Percentiles rank a stretch among this genome's conserved stretches.
Conservation (phyloP, 2,797 vertebrate species). For the Heterohyrax brucei region DNA sequence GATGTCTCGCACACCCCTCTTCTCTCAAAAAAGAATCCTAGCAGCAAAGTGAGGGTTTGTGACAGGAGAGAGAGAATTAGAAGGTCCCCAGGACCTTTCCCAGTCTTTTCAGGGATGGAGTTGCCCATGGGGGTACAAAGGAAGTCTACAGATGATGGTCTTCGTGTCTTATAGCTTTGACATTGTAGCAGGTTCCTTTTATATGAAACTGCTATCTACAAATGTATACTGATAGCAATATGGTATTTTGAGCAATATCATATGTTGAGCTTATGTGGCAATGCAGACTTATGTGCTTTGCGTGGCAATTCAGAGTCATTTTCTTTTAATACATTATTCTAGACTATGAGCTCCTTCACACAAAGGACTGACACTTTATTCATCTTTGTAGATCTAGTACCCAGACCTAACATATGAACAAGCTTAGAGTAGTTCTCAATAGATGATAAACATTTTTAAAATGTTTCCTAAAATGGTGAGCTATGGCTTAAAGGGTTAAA, state of each 20-base stretch:
- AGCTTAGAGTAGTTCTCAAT: slow-evolving; percentile 39
- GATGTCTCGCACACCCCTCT: neutral
- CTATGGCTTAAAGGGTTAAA: slow-evolving; percentile 14
- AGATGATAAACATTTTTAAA: slow-evolving; percentile 35
- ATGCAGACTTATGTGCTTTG: neutral
- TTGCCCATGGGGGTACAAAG: neutral
- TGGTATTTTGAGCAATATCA: neutral
- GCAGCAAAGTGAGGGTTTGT: neutral
- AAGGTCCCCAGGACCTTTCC: neutral
- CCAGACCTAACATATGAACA: neutral
- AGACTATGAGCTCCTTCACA: slow-evolving; percentile 28
- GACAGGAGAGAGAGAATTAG: slow-evolving; percentile 25
- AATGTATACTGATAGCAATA: neutral
- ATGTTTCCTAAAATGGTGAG: slow-evolving; percentile 45
- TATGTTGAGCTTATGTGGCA: slow-evolving; percentile 35
- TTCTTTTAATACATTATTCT: slow-evolving; percentile 48
- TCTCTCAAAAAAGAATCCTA: neutral
- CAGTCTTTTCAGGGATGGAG: neutral
- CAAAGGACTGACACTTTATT: neutral
- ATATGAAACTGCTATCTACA: slow-evolving; percentile 10
- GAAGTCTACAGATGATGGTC: neutral
- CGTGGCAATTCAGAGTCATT: slow-evolving; percentile 7
- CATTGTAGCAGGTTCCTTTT: neutral
- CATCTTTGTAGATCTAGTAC: slow-evolving; percentile 2
- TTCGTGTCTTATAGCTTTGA: neutral